Base-by-base conservation (phyloP, 1,140 invertebrate species). In the Physella acuta region DNA sequence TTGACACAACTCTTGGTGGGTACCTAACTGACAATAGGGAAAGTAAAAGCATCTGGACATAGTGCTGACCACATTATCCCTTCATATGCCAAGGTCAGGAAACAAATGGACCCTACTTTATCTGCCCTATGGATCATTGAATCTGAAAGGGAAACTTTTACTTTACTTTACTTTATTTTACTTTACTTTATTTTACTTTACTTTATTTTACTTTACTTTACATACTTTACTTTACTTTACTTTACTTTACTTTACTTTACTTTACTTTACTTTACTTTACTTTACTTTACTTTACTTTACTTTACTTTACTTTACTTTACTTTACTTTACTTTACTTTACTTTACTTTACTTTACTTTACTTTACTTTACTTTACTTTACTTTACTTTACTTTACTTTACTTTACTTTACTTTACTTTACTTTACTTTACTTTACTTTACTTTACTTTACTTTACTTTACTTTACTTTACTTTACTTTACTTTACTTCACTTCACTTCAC, bases 1-100 rank as follows among this genome's bases (percentile, higher is more conserved):
- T 49, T 49, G 11, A 11, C 44, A 14, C n/a, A 14, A 14, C 44
- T 70, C 71, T n/a, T n/a, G n/a, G n/a, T n/a, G n/a, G n/a, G n/a
- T 49, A 49, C 44, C n/a, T 49, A n/a, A n/a, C n/a, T n/a, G n/a
- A n/a, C n/a, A n/a, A n/a, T n/a, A n/a, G n/a, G n/a, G n/a, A n/a
- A n/a, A n/a, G n/a, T n/a, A n/a, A n/a, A n/a, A n/a, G n/a, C n/a
- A n/a, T n/a, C n/a, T n/a, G n/a, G n/a, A n/a, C n/a, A n/a, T n/a
- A n/a, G n/a, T n/a, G n/a, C n/a, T n/a, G n/a, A n/a, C n/a, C n/a
- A n/a, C n/a, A n/a, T n/a, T n/a, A n/a, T n/a, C n/a, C n/a, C n/a
- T n/a, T n/a, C n/a, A n/a, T n/a, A n/a, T n/a, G n/a, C n/a, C n/a
- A n/a, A n/a, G n/a, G n/a, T n/a, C n/a, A n/a, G n/a, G n/a, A n/a